These are phyloP conservation scores for Euplagia quadripunctaria DNA, from an alignment of 2,888 invertebrate species.

Conservation along the genomic window DNA sequence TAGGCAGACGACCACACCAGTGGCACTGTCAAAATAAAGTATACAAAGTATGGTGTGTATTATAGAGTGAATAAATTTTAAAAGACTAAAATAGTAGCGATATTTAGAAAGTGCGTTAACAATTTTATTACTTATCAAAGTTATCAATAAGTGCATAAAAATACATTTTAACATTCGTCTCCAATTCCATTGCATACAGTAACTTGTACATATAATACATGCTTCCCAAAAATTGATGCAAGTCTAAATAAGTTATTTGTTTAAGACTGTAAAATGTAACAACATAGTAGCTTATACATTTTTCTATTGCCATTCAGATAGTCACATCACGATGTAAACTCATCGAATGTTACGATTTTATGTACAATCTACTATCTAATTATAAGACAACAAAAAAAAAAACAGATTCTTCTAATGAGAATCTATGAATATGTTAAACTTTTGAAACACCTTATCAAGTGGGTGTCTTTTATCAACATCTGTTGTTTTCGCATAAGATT, in stretches of 20 bases:
- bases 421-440: background rate
- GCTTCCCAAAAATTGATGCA: conserved; percentile 30
- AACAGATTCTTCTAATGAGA: background rate
- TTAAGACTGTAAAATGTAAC: too few relatives aligned
- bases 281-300: too few relatives aligned
- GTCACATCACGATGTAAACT: conserved; percentile 26
- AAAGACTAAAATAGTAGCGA: conserved; percentile 36
- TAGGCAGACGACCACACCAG: conserved; percentile 25
- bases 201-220: conserved; percentile 15
- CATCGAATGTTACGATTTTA: too few relatives aligned
- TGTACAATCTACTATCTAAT: too few relatives aligned
- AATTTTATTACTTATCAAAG: conserved; percentile 51
- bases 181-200: conserved; percentile 58
- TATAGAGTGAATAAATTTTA: conserved; percentile 40
- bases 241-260: too few relatives aligned
- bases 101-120: conserved; percentile 58
- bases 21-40: conserved; percentile 27
- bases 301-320: background rate
- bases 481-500: conserved; percentile 28
- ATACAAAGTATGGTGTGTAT: conserved; percentile 25
- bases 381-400: background rate
- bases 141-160: conserved; percentile 65
- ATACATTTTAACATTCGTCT: conserved; percentile 58
- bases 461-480: conserved; percentile 16
- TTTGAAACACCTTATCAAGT: background rate